Evolutionary conservation across 2,113 vertebrate species (phyloP).

Genomic region (Hiodon alosoides): DNA sequence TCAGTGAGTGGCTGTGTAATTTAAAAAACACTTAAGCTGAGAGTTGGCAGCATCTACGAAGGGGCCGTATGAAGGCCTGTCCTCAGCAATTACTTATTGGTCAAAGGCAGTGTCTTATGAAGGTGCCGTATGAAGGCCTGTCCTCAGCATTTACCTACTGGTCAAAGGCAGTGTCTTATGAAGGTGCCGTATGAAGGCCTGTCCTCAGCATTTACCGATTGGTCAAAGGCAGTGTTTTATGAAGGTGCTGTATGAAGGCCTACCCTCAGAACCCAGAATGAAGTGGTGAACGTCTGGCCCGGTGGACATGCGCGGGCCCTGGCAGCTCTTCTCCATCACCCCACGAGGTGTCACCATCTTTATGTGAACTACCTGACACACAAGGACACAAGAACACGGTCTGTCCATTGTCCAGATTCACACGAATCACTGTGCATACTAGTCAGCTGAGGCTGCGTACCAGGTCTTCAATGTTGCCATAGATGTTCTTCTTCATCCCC

Average conservation of each 20-base stretch:
- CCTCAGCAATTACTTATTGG: no score
- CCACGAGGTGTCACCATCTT: slow-evolving; percentile 96
- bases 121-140: no score
- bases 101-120: no score
- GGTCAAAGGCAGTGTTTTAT: no score
- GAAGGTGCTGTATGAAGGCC: neutral
- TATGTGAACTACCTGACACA: slow-evolving; percentile 83
- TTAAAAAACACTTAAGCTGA: no score
- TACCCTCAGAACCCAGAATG: slow-evolving; percentile 98
- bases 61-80: no score
- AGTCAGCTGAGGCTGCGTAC: slow-evolving; percentile 54
- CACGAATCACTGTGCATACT: slow-evolving; percentile 10
- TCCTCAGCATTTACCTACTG: no score
- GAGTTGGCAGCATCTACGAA: no score
- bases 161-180: no score
- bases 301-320: slow-evolving; percentile 91
- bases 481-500: slow-evolving; percentile 99
- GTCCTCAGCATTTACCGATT: no score
- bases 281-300: slow-evolving; percentile 97
- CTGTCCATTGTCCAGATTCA: neutral
- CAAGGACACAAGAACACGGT: neutral
- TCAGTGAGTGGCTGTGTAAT: no score
- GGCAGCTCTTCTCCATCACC: slow-evolving; percentile 92
- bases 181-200: no score
- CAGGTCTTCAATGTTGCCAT: slow-evolving; percentile 98